phyloP scores from a whole-genome alignment of 2,113 vertebrate species.

The Lepisosteus osseus region DNA sequence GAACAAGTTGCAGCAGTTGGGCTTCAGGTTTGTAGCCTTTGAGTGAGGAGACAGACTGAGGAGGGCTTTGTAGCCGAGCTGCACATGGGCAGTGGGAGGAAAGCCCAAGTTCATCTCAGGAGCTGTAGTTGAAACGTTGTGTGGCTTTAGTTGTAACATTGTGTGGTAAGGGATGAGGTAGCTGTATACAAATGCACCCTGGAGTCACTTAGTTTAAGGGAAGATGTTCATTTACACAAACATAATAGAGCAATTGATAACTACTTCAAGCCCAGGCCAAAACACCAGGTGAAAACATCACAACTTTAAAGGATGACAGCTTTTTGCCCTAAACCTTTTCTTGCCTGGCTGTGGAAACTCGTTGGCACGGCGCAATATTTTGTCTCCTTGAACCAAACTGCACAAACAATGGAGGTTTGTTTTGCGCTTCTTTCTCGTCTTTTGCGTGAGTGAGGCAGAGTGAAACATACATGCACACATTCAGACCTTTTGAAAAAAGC shows the following conservation, averaged over 20 bases:
- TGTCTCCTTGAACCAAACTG: slow-evolving; percentile 25
- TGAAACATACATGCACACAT: slow-evolving; percentile 1
- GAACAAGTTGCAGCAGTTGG: slow-evolving; percentile 50
- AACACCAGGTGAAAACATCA: slow-evolving; percentile 49
- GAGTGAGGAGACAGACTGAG: slow-evolving; percentile 8
- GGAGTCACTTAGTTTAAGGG: slow-evolving; percentile 24
- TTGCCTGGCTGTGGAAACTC: slow-evolving; percentile 9
- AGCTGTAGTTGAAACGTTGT: slow-evolving; percentile 18
- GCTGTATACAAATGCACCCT: slow-evolving; percentile 37
- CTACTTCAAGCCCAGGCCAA: slow-evolving; percentile 43
- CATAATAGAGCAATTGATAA: slow-evolving; percentile 40
- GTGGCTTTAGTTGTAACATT: slow-evolving; percentile 35
- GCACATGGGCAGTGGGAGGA: slow-evolving; percentile 24
- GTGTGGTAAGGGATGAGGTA: slow-evolving; percentile 42
- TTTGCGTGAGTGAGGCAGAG: background rate
- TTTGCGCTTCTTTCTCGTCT: background rate
- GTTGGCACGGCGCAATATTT: slow-evolving; percentile 7
- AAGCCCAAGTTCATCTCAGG: slow-evolving; percentile 31
- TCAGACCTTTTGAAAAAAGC: background rate
- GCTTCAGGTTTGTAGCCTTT: slow-evolving; percentile 28
- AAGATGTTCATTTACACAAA: slow-evolving; percentile 25
- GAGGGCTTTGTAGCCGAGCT: slow-evolving; percentile 4
- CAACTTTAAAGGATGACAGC: slow-evolving; percentile 38
- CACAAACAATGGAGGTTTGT: slow-evolving; percentile 47
- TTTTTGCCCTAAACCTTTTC: slow-evolving; percentile 30